Conservation (phyloP, 2,113 vertebrate genomes). For the Uropsilus gracilis region DNA sequence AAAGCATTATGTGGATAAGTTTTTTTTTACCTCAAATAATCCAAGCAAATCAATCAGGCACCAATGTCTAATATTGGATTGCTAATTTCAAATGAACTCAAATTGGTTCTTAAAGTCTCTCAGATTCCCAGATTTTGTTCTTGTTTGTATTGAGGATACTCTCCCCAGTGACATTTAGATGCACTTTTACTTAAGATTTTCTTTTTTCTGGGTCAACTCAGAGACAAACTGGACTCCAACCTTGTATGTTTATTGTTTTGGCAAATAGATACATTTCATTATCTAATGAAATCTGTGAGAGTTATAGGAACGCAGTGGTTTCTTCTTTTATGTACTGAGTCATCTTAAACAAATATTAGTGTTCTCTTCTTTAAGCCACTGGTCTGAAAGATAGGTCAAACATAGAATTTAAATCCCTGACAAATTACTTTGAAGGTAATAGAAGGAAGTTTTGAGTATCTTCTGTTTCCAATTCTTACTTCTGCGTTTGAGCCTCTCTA, state of each 20-base stretch:
- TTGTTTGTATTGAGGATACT: background rate
- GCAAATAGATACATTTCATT: background rate
- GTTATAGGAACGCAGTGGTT: background rate
- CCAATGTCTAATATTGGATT: background rate
- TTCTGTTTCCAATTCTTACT: background rate
- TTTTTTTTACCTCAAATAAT: no score
- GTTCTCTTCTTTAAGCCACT: background rate
- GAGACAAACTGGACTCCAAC: background rate
- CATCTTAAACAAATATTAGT: slow-evolving; percentile 2
- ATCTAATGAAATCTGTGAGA: background rate
- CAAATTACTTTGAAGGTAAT: background rate
- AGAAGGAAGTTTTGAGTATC: background rate
- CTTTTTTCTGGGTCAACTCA: background rate
- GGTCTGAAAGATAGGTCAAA: background rate
- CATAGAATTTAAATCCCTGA: background rate
- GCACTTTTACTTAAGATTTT: background rate
- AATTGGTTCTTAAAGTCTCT: background rate
- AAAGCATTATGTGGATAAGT: background rate
- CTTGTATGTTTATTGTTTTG: background rate
- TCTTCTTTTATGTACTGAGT: background rate
- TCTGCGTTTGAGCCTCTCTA: background rate
- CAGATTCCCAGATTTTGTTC: background rate
- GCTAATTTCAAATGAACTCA: background rate
- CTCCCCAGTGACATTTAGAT: background rate
- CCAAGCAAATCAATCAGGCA: no score